Conservation (phyloP, 64 coral and sea anemone species). For the Dendrophyllia cribrosa region DNA sequence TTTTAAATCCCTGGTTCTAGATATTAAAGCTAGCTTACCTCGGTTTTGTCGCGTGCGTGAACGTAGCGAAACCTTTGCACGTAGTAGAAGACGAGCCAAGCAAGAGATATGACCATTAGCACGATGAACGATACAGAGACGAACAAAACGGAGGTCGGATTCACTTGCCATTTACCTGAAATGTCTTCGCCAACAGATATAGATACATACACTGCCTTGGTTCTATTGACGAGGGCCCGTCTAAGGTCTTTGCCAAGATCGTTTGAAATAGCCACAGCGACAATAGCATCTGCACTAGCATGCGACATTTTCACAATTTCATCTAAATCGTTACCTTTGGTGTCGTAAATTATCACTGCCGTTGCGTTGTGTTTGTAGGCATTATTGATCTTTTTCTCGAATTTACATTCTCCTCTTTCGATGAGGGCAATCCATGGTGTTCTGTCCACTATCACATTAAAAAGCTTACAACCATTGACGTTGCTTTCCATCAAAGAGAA, state of each 20-base stretch:
- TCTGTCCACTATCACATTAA: conserved; percentile 36
- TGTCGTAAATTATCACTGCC: conserved; percentile 85
- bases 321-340: conserved; percentile 28
- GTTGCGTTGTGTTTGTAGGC: conserved; percentile 86
- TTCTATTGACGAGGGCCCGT: conserved; percentile 54
- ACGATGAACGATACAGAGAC: conserved; percentile 98
- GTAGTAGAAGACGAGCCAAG: conserved; percentile 98
- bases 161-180: conserved; percentile 65
- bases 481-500: conserved; percentile 46
- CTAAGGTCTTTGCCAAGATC: conserved; percentile 70
- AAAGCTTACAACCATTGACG: conserved; percentile 70
- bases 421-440: conserved; percentile 80
- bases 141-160: conserved; percentile 97
- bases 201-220: conserved; percentile 71
- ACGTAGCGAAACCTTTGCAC: conserved; percentile 98
- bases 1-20: background rate
- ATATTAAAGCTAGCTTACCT: conserved; percentile 60
- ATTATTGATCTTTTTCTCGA: conserved; percentile 78
- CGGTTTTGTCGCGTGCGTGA: conserved; percentile 97
- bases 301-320: conserved; percentile 45
- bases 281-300: conserved; percentile 25
- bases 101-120: conserved; percentile 97
- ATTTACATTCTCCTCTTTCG: conserved; percentile 72
- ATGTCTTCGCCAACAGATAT: conserved; percentile 40
- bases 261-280: conserved; percentile 81